Base-by-base conservation (phyloP, 1,140 invertebrate species). In the Zaprionus nigranus region DNA sequence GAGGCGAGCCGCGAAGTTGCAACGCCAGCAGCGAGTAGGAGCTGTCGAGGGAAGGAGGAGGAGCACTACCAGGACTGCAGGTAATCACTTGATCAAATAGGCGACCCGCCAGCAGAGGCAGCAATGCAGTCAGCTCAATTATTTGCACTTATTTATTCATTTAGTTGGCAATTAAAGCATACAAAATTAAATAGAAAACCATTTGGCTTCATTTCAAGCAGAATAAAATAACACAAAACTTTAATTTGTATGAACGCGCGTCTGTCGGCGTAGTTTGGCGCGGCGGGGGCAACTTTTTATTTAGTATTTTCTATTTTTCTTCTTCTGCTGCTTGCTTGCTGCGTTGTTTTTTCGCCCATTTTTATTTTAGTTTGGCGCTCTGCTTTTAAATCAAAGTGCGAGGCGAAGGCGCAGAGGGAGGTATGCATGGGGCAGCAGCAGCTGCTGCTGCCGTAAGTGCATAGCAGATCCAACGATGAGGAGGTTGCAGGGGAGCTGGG, bases 141-240 rank as follows among this genome's bases (percentile, higher is more conserved):
- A 78, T 85, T 78, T 85, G 78, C 78, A 71, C 56, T 74, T 67
- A 75, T 86, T 85, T 85, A 80, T 72, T 81, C 59, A 80, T 86
- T 75, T 82, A 72, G 64, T 72, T 86, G 82, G 82, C 79, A 85
- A 85, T 85, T 85, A 86, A 86, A 82, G 82, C 75, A 69, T 64
- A 71, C 62, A 54, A 87, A 87, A 87, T 88, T 87, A 87, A 87
- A 87, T 78, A 82, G 46, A 88, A 80, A 87, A 80, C 66, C 84
- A 76, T 87, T 87, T 87, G 81, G 71, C 74, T 75, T 69, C 81
- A 88, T 87, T 87, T 87, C 84, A 87, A 87, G 84, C 84, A 80
- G 84, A 87, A 88, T 88, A 79, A 88, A 81, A 87, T 88, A 87
- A 87, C 87, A 81, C 84, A 88, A 75, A 83, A 87, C 84, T 87